Conservation (phyloP, 2,113 vertebrate genomes). For the Engystomops pustulosus region DNA sequence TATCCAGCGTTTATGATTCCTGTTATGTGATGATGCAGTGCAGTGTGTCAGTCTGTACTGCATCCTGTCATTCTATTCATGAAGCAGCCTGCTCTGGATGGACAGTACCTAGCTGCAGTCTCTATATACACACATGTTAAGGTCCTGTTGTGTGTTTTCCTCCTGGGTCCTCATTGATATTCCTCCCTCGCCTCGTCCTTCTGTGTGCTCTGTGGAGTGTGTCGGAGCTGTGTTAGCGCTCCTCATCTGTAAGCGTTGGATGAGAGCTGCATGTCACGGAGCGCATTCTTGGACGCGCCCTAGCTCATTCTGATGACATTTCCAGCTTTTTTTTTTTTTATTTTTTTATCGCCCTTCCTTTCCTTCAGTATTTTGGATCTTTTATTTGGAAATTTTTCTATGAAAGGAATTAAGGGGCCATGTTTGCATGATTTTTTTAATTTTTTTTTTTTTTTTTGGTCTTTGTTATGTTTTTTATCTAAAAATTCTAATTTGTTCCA, state of each 20-base stretch:
- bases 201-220: neutral
- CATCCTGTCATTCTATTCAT: neutral
- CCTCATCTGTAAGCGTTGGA: neutral
- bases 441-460: too few relatives aligned
- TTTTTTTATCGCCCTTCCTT: too few relatives aligned
- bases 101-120: too few relatives aligned
- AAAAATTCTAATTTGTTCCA: too few relatives aligned
- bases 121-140: too few relatives aligned
- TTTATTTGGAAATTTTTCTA: neutral
- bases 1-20: neutral
- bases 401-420: neutral
- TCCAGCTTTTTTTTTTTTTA: constrained; percentile 13
- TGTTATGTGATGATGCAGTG: neutral
- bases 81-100: neutral
- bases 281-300: constrained; percentile 14
- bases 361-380: neutral
- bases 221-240: neutral
- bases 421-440: too few relatives aligned
- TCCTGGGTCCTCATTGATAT: neutral
- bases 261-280: neutral
- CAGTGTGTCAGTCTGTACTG: neutral
- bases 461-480: too few relatives aligned
- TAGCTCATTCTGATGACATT: constrained; percentile 18
- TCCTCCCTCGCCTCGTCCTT: neutral
- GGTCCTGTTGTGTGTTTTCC: too few relatives aligned